Evolutionary conservation across 1,140 invertebrate genomes (phyloP).

Genomic region (Cyrtorhinus lividipennis): DNA sequence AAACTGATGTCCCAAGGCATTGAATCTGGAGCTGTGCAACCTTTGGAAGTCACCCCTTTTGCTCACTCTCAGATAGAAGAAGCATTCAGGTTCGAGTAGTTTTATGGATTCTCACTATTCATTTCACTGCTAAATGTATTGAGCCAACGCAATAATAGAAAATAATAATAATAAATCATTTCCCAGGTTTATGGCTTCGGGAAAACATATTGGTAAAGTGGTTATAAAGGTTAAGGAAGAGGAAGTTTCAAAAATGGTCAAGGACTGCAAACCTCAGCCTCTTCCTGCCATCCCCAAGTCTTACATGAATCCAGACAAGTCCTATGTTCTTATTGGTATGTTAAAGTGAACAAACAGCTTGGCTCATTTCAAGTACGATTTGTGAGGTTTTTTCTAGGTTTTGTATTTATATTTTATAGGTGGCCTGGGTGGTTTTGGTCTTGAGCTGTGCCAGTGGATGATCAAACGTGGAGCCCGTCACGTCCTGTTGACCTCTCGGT

Average conservation of each 20-base stretch:
- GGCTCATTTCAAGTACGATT: too few relatives aligned
- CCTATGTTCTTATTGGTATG: slow-evolving; percentile 66
- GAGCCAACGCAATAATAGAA: neutral
- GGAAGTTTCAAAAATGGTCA: slow-evolving; percentile 37
- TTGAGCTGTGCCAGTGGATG: slow-evolving; percentile 85
- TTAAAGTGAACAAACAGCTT: too few relatives aligned
- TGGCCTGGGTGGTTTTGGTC: slow-evolving; percentile 86
- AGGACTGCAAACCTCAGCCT: slow-evolving; percentile 35
- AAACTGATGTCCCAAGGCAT: slow-evolving; percentile 70
- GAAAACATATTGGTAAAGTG: slow-evolving; percentile 95
- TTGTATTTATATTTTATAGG: slow-evolving; percentile 34
- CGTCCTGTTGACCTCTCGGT: slow-evolving; percentile 74
- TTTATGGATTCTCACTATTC: neutral
- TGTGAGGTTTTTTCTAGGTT: slow-evolving; percentile 3
- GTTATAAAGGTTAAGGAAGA: slow-evolving; percentile 76
- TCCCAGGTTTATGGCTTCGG: slow-evolving; percentile 77
- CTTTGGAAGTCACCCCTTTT: slow-evolving; percentile 69
- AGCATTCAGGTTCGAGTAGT: slow-evolving; percentile 76
- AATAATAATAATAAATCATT: neutral
- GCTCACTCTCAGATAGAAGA: slow-evolving; percentile 73
- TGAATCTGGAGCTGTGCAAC: slow-evolving; percentile 64
- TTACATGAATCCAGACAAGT: slow-evolving; percentile 74
- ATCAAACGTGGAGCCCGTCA: slow-evolving; percentile 65
- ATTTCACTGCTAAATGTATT: neutral
- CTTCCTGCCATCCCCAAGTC: slow-evolving; percentile 66